A percentile compares a stretch with the other conserved stretches of the same genome.
phyloP scores from a whole-genome alignment of 2,113 vertebrate species.

The Suncus etruscus region DNA sequence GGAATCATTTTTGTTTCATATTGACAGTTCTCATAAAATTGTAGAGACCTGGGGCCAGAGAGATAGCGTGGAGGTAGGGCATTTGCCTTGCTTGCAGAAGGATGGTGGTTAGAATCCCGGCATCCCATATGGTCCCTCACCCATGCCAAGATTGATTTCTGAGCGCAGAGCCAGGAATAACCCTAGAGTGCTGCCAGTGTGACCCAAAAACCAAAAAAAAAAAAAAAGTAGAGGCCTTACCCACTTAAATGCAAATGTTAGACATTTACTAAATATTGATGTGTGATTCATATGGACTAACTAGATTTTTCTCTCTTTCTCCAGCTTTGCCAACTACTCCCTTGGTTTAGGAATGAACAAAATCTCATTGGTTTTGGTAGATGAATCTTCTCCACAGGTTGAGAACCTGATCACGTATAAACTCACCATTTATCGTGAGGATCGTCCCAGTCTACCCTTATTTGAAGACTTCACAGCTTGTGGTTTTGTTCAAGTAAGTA shows the following conservation, averaged over 20 bases:
- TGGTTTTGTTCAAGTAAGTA: slow-evolving; percentile 93
- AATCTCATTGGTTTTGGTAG: slow-evolving; percentile 91
- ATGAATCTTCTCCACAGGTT: slow-evolving; percentile 80
- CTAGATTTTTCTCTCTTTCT: slow-evolving; percentile 36
- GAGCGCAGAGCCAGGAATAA: too few species aligned
- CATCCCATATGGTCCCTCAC: too few species aligned
- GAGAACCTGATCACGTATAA: slow-evolving; percentile 91
- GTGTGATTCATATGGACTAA: slow-evolving; percentile 15
- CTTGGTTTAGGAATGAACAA: slow-evolving; percentile 94
- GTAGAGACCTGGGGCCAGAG: not conserved
- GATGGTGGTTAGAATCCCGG: too few species aligned
- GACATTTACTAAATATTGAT: not conserved
- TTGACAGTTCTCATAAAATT: slow-evolving; percentile 33
- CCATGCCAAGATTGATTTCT: too few species aligned
- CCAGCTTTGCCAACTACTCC: slow-evolving; percentile 92
- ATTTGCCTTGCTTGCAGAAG: too few species aligned
- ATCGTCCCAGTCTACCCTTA: slow-evolving; percentile 94
- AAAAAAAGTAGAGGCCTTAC: not conserved
- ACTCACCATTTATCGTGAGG: slow-evolving; percentile 92
- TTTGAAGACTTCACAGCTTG: slow-evolving; percentile 94
- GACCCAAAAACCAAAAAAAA: too few species aligned
- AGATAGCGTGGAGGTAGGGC: too few species aligned
- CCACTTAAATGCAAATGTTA: not conserved
- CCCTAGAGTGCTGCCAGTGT: too few species aligned
- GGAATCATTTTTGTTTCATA: not conserved